Evolutionary conservation across 2,888 invertebrate species (phyloP).

Genomic region (Acrobasis repandana): DNA sequence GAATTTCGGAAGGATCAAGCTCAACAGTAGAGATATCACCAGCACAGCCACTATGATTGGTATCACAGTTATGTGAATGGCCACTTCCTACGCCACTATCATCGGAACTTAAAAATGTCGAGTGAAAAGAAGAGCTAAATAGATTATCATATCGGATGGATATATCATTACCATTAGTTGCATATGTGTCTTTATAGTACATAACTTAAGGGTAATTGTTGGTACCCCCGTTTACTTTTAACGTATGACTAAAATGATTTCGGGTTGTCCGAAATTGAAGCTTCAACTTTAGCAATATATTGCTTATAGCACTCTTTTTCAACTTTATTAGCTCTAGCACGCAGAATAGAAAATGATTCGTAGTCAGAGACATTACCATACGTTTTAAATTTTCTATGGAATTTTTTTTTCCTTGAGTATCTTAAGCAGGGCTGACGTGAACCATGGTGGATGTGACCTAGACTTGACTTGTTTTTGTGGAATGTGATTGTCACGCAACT

Average conservation of each 20-base stretch:
- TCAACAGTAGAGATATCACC: too few relatives aligned
- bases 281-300: conserved; percentile 16
- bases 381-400: conserved; percentile 16
- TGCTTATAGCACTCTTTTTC: conserved; percentile 14
- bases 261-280: conserved; percentile 13
- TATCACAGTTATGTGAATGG: too few relatives aligned
- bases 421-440: conserved; percentile 10
- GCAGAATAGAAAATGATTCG: conserved; percentile 7
- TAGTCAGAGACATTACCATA: conserved; percentile 9
- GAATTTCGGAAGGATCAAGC: too few relatives aligned
- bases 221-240: conserved; percentile 18
- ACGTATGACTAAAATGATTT: conserved; percentile 24
- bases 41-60: too few relatives aligned
- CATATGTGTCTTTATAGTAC: too few relatives aligned
- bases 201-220: conserved; percentile 8
- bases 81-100: too few relatives aligned
- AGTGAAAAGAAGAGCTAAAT: too few relatives aligned
- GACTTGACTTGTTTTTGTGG: neutral
- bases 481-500: neutral
- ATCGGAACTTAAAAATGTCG: too few relatives aligned
- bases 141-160: too few relatives aligned
- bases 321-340: neutral
- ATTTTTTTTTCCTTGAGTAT: conserved; percentile 15
- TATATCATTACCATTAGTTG: too few relatives aligned
- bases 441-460: conserved; percentile 10